A percentile compares a stretch with the other conserved stretches of the same genome.
Conservation (phyloP, 2,797 vertebrate genomes). For the Oreochromis mossambicus region DNA sequence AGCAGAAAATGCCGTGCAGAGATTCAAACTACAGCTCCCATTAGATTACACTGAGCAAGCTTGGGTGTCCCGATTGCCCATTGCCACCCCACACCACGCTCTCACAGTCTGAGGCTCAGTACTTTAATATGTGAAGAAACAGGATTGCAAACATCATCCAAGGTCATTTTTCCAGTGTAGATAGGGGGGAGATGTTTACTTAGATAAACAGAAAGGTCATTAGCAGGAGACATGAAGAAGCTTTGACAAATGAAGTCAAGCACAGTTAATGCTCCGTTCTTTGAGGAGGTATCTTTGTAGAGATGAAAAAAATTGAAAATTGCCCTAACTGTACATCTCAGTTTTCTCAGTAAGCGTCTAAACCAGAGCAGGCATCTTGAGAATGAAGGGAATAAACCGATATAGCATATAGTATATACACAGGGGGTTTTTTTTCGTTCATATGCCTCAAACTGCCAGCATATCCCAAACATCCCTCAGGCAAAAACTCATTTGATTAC, state of each 20-base stretch:
- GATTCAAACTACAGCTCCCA: conserved; percentile 33
- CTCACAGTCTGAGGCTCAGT: neutral
- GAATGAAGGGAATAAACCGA: conserved; percentile 34
- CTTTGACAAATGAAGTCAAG: conserved; percentile 69
- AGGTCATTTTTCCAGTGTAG: conserved; percentile 42
- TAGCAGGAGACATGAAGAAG: conserved; percentile 53
- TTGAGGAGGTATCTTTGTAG: conserved; percentile 21
- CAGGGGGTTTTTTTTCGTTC: neutral
- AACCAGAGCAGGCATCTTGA: conserved; percentile 3
- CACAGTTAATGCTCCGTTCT: conserved; percentile 54
- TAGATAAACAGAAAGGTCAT: conserved; percentile 70
- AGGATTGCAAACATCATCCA: conserved; percentile 4
- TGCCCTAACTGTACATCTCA: conserved; percentile 7
- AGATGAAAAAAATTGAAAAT: conserved; percentile 24
- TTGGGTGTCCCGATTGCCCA: conserved; percentile 8
- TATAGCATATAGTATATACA: conserved; percentile 4
- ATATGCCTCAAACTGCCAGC: conserved; percentile 30
- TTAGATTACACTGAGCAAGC: conserved; percentile 21
- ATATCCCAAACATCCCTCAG: conserved; percentile 48
- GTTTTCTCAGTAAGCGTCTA: conserved; percentile 9
- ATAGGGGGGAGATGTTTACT: conserved; percentile 50
- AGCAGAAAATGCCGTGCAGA: conserved; percentile 9
- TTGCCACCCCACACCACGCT: neutral
- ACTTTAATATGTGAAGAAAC: conserved; percentile 22
- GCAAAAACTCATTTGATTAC: conserved; percentile 59